These are phyloP conservation scores for Eulemur mongoz DNA, from an alignment of 2,797 vertebrate genomes.

Conservation along the genomic window DNA sequence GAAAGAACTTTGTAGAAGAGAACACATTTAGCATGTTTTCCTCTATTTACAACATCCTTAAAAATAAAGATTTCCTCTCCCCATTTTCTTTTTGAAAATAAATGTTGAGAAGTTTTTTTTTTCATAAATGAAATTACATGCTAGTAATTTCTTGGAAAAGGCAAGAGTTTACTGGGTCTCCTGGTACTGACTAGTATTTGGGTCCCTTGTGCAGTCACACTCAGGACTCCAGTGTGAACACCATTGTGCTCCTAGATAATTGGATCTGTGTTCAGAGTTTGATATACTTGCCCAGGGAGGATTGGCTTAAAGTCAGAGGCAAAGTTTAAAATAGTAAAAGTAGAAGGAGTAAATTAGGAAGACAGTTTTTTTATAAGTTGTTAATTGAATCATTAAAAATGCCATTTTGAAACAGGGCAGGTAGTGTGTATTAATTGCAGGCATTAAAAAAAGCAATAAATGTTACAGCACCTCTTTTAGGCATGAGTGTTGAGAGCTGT, in stretches of 20 bases:
- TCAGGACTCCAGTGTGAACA: conserved; percentile 64
- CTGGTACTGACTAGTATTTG: conserved; percentile 47
- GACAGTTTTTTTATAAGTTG: conserved; percentile 64
- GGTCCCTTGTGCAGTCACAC: conserved; percentile 54
- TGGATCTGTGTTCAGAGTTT: conserved; percentile 72
- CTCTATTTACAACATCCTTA: background rate
- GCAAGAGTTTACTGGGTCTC: conserved; percentile 68
- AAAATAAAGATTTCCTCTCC: conserved; percentile 28
- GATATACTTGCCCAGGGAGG: conserved; percentile 73
- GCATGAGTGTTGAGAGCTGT: conserved; percentile 58
- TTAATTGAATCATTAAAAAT: conserved; percentile 81
- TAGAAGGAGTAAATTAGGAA: conserved; percentile 77
- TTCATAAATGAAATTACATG: conserved; percentile 64
- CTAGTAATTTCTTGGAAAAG: conserved; percentile 72
- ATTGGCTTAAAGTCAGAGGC: conserved; percentile 59
- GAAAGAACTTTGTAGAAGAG: conserved; percentile 13
- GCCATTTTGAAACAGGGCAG: conserved; percentile 74
- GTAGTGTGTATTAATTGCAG: conserved; percentile 59
- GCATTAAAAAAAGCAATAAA: conserved; percentile 71
- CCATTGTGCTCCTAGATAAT: conserved; percentile 75
- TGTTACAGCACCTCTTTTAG: conserved; percentile 63
- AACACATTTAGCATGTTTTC: background rate
- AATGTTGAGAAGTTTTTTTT: conserved; percentile 34
- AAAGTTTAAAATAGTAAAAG: conserved; percentile 77
- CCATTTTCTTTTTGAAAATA: conserved; percentile 40